These are phyloP conservation scores for Alectura lathami DNA, from an alignment of 2,113 vertebrate species.

Conservation along the genomic window DNA sequence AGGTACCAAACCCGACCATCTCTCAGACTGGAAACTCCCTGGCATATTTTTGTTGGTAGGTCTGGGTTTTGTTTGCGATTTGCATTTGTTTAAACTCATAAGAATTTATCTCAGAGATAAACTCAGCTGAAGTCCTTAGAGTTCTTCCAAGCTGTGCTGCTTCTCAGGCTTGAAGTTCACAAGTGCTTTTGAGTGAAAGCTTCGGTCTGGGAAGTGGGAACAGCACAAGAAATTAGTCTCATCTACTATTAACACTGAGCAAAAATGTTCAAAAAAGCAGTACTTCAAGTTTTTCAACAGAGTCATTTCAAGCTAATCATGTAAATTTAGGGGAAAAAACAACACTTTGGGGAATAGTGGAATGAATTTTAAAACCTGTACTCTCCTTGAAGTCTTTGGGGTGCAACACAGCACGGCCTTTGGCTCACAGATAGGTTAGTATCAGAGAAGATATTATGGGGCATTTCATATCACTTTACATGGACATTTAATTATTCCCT, in stretches of 20 bases:
- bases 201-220: background rate
- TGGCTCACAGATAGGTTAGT: background rate
- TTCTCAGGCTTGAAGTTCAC: background rate
- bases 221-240: background rate
- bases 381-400: background rate
- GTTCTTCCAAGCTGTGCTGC: background rate
- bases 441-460: background rate
- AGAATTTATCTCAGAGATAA: background rate
- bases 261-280: background rate
- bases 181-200: background rate
- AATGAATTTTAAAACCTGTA: background rate
- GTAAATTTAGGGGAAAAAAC: background rate
- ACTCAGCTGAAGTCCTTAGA: background rate
- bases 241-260: background rate
- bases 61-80: background rate
- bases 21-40: background rate
- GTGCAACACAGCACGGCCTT: background rate
- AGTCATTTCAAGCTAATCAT: background rate
- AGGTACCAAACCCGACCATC: background rate
- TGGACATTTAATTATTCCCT: constrained; percentile 33
- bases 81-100: background rate
- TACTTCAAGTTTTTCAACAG: background rate
- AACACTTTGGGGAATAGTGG: background rate
- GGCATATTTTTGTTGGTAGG: background rate
- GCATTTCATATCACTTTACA: background rate